Percentiles rank a stretch among this genome's conserved stretches.
phyloP scores from a whole-genome alignment of 2,797 vertebrate genomes.

The Silurus aristotelis region DNA sequence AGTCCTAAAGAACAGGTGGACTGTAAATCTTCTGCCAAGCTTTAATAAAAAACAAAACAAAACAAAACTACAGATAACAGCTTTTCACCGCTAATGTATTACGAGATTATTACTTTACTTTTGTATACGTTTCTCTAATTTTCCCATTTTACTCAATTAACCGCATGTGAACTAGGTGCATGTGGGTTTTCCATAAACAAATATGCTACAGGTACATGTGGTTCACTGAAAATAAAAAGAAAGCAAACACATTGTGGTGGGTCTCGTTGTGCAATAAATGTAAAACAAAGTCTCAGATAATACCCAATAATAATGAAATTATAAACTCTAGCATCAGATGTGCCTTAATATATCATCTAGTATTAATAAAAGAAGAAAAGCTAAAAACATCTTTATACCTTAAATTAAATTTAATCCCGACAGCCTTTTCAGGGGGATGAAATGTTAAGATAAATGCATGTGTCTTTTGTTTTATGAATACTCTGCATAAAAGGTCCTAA shows the following conservation, averaged over 20 bases:
- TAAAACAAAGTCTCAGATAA: constrained; percentile 4
- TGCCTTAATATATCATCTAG: constrained; percentile 12
- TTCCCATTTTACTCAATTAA: background rate
- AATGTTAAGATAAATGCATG: constrained; percentile 51
- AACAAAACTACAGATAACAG: no score
- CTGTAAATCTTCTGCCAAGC: background rate
- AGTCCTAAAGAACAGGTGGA: background rate
- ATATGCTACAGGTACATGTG: constrained; percentile 11
- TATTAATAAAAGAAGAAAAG: constrained; percentile 29
- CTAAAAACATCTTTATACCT: constrained; percentile 42
- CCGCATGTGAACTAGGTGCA: background rate
- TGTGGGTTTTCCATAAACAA: background rate
- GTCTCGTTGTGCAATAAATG: background rate
- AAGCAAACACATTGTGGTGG: constrained; percentile 11
- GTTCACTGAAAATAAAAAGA: background rate
- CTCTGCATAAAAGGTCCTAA: constrained; percentile 54
- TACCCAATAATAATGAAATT: background rate
- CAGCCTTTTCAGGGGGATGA: constrained; percentile 46
- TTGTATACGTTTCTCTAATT: background rate
- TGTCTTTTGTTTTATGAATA: constrained; percentile 55
- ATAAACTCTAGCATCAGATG: constrained; percentile 22
- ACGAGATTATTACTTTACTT: no score
- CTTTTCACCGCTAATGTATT: no score
- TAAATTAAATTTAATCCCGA: constrained; percentile 48
- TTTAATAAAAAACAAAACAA: background rate